Percentiles rank a stretch among this genome's conserved stretches.
phyloP scores from a whole-genome alignment of 2,888 invertebrate genomes.

The Ephialtes manifestator region DNA sequence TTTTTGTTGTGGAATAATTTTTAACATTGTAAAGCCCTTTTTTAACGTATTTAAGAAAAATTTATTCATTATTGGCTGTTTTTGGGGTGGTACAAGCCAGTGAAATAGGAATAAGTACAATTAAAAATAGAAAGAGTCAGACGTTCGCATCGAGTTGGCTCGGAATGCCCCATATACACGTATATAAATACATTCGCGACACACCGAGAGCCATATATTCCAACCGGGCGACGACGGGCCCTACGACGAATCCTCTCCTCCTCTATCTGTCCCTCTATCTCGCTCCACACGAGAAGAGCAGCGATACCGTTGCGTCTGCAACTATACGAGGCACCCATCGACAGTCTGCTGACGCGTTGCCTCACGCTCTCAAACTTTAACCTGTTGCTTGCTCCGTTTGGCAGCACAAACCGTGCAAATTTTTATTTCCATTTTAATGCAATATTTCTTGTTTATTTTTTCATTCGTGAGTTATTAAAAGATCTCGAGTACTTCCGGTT shows the following conservation, averaged over 20 bases:
- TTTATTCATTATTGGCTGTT: no score
- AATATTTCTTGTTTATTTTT: background rate
- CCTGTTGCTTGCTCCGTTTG: constrained; percentile 59
- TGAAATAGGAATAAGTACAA: no score
- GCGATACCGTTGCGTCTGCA: constrained; percentile 69
- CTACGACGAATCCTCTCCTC: constrained; percentile 57
- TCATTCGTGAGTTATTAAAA: constrained; percentile 16
- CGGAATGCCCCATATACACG: background rate
- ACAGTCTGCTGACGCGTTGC: constrained; percentile 71
- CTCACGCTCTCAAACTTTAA: constrained; percentile 69
- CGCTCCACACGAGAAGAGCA: constrained; percentile 15
- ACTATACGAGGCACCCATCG: constrained; percentile 60
- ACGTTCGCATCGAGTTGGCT: no score
- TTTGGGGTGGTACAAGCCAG: no score
- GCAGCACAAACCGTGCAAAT: constrained; percentile 5
- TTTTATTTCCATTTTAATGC: background rate
- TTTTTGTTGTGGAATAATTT: no score
- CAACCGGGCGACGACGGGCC: constrained; percentile 20
- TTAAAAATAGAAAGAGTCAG: no score
- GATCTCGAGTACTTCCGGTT: constrained; percentile 51
- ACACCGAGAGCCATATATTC: background rate
- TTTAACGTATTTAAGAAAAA: no score
- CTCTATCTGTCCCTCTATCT: constrained; percentile 41
- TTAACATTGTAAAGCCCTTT: no score
- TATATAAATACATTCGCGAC: no score